phyloP scores from a whole-genome alignment of 1,140 invertebrate genomes.

The Hylaeus anthracinus region DNA sequence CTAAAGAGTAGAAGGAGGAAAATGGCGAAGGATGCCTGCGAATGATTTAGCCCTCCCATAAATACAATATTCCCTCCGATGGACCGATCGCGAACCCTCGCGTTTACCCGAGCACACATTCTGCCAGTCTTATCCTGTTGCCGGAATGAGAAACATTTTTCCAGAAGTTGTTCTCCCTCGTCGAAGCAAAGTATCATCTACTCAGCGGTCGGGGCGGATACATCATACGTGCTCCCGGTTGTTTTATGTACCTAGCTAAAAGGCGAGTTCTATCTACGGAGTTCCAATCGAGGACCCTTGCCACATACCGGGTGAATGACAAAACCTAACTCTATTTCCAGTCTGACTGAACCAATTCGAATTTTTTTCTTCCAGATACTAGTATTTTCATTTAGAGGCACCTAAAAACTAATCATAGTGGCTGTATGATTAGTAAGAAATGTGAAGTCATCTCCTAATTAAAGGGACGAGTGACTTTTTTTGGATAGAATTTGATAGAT shows the following conservation, averaged over 20 bases:
- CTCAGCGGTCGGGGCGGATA: not conserved
- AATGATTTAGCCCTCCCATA: not conserved
- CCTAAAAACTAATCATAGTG: no score
- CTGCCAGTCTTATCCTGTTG: not conserved
- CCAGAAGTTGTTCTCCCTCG: not conserved
- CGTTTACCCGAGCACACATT: not conserved
- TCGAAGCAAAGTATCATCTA: conserved; percentile 31
- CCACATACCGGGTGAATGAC: not conserved
- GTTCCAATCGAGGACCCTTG: conserved; percentile 31
- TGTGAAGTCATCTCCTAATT: no score
- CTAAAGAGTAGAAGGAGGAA: not conserved
- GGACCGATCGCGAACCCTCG: not conserved
- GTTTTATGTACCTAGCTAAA: conserved; percentile 23
- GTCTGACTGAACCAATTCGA: no score
- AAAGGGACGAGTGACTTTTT: no score
- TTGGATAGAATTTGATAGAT: no score
- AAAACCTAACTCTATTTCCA: no score
- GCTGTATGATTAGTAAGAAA: no score
- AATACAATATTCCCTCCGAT: not conserved
- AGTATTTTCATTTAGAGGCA: no score
- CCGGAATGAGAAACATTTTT: conserved; percentile 11
- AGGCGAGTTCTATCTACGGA: conserved; percentile 28
- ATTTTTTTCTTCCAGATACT: no score
- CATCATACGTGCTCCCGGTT: not conserved
- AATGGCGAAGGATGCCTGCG: not conserved